Evolutionary conservation across 35 echinoderm and acorn worm species (phyloP), one percentile per base, ranked within the genome.

Genomic region (Lytechinus pictus): DNA sequence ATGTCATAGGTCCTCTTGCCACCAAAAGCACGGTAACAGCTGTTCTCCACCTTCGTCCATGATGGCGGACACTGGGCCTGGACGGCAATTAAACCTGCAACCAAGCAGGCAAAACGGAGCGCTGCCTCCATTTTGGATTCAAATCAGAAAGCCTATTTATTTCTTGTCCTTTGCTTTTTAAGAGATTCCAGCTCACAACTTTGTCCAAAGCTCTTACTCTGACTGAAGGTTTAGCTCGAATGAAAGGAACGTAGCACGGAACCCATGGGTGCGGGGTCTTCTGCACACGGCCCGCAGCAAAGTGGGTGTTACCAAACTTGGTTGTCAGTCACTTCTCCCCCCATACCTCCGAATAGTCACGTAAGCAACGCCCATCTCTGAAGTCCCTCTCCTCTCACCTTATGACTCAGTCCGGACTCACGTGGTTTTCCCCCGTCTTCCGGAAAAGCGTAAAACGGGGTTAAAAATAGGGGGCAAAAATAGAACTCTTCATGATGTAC

Each of bases 51-150:
- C 21, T 93, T 93, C 9, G 16, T 19, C 92, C 92, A 93, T 27
- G 54, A 55, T 54, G 92, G 92, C 57, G 92, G 92, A 27, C 92
- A 93, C 52, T 93, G 92, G 52, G 53, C 52, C 27, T 93, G 92
- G 11, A 93, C 92, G 28, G 92, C 92, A 10, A 93, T 54, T 44
- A 93, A 54, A 55, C 53, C 92, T 14, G 92, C 92, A 10, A 93
- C 16, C n/a, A 93, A 27, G 92, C 92, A 93, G 92, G 92, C 92
- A 28, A 93, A 24, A 57, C 92, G 92, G 92, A 93, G 92, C n/a
- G 53, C 11, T 19, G 92, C 10, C 92, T 93, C 92, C 92, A 93
- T 93, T 93, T 93, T 93, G 92, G 33, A 52, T 90, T 90, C 88
- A 51, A 54, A 79, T 54, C 29, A 90, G 14, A 54, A 13, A 9